Percentiles rank a stretch among this genome's conserved stretches.
These are phyloP conservation scores for Sitobion miscanthi DNA, from an alignment of 1,140 invertebrate species.

Conservation along the genomic window DNA sequence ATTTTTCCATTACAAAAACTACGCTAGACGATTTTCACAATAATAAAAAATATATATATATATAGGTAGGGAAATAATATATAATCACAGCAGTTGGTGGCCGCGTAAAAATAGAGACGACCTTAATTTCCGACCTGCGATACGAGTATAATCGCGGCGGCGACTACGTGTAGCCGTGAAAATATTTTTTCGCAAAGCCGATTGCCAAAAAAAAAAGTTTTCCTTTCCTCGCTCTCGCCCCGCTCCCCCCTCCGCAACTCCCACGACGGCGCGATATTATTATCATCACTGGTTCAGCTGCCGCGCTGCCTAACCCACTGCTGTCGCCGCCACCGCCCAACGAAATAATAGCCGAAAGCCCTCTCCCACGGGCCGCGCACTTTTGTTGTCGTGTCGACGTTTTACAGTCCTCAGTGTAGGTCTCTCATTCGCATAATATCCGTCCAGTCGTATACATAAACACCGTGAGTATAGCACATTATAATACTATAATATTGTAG, in stretches of 20 bases:
- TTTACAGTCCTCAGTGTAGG: background rate
- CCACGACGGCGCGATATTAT: background rate
- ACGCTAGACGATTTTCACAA: background rate
- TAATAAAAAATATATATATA: background rate
- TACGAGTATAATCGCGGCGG: background rate
- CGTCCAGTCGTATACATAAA: background rate
- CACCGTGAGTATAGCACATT: background rate
- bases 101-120: slow-evolving; percentile 23
- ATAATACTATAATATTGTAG: too few relatives aligned
- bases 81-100: background rate
- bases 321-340: background rate
- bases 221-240: background rate
- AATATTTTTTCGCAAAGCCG: background rate
- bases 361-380: background rate
- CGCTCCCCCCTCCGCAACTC: too few relatives aligned
- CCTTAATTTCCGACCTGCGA: slow-evolving; percentile 18
- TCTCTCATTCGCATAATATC: background rate
- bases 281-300: background rate
- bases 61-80: background rate
- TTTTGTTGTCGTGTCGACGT: background rate
- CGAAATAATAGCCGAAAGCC: slow-evolving; percentile 20
- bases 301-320: background rate
- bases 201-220: slow-evolving; percentile 19
- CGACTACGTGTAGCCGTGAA: background rate
- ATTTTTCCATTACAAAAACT: background rate